Evolutionary conservation across 1,140 invertebrate species (phyloP), one percentile per base, ranked within the genome.

Genomic region (Argopecten irradians): DNA sequence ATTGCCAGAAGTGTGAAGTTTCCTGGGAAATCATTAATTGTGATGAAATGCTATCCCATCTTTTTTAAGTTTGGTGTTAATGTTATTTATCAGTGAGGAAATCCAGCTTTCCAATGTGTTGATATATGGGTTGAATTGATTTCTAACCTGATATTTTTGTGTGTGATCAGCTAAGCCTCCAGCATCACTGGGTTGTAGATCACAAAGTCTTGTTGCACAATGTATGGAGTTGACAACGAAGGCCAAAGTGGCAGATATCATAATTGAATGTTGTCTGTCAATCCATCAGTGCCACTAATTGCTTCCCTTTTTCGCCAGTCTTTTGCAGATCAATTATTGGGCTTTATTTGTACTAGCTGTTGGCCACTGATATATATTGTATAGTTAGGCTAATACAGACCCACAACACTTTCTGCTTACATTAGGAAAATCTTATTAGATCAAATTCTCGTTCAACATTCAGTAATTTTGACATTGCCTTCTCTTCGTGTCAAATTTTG

Each of bases 241-340:
- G 55, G 55, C 55, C 55, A 71, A 71, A 71, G 28, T 71, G 55
- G 55, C 55, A 71, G 28, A 71, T 71, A 71, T 71, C 28, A 22
- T 71, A 71, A 71, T 71, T 71, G 55, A 71, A 71, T 71, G 55
- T 71, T 71, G 55, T 71, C 55, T 71, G 55, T 71, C 55, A 71
- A 71, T 71, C 55, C n/a, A 71, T 71, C 55, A 71, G 5, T 28
- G 55, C 55, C 55, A 71, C 55, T 71, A 71, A 71, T 71, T 71
- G 55, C 55, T 71, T 71, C 55, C 55, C 55, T 28, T 71, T 71
- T n/a, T 71, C 55, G 2, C 55, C 55, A 71, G 22, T 71, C 55
- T 71, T 71, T 71, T 71, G n/a, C 55, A 71, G 28, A 71, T 71
- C 55, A 71, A 71, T 71, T 71, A 71, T n/a, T 71, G 22, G 22